Evolutionary conservation across 2,113 vertebrate genomes (phyloP), one percentile per base, ranked within the genome.

Genomic region (Pontoporia blainvillei): DNA sequence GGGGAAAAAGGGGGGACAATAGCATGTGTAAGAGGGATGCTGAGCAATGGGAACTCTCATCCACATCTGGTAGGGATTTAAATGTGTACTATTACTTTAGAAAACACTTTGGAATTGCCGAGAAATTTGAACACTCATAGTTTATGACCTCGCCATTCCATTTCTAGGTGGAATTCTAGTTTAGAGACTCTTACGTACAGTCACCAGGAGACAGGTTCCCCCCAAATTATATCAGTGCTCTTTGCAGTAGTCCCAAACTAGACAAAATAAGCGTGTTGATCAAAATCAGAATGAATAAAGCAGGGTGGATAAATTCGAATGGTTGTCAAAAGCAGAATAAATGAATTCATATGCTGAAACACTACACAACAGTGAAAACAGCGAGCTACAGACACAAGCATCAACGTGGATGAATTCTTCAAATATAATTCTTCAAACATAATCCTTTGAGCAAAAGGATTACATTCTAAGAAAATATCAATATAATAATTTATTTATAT

Each of bases 391-490:
- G 36, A 73, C 2, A 44, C 18, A 61, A 12, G 1, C 18, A 41
- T 14, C 21, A 39, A 23, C 1, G 5, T 12, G n/a, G 36, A 44
- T 21, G 8, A 62, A 27, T 71, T 88, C 27, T 36, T 52, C 61
- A 81, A 41, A 62, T 49, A 87, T 81, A 71, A 46, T 49, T 92
- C 27, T 36, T 52, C 61, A 81, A 41, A 62, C 39, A 87, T 81
- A 71, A 46, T 49, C 39, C 39, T 92, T 81, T 75, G 20, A 82
- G 34, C 39, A 64, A 92, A 73, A 52, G 4, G 25, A 72, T 8
- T 13, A 31, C 92, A 31, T 54, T 34, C 25, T 7, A 23, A 8
- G 12, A 69, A 75, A 64, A 76, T 59, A 84, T 6, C 66, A 27
- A 59, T 21, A 41, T 6, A 46, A 18, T 31, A 61, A 78, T 36